Base-by-base conservation (phyloP, 1,140 invertebrate species). In the Rhyacophila brunnea region DNA sequence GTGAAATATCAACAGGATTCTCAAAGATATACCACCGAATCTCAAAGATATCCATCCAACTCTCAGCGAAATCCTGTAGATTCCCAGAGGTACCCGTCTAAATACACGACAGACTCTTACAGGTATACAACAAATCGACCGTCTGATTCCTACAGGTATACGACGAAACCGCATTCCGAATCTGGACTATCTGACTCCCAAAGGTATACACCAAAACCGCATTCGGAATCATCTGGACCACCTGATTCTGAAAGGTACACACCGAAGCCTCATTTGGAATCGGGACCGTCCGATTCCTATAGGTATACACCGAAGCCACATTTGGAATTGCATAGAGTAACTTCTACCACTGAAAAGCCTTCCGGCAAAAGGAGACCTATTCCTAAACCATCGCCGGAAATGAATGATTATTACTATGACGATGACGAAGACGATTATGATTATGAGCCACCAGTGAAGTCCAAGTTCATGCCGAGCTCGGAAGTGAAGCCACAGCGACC, bases 381-480 rank as follows among this genome's bases (percentile, higher is more conserved):
- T 54, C 77, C 77, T 23, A 79, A 79, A 58, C 77, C 77, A 35
- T 79, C 76, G 6, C 77, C 76, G 34, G 77, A 79, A 71, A 79
- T 78, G 77, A 73, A 77, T 65, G 80, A 81, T 60, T 77, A 81
- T 53, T 78, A 80, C 65, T 78, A 81, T 50, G 78, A 80, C 53
- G 75, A 82, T 20, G 75, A 80, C 46, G 75, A 78, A 45, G 76
- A 78, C 44, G 70, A 79, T 59, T 77, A 74, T 61, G 77, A 80
- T 68, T 76, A 78, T 53, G 81, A 82, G 63, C 81, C 81, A 46
- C 74, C 73, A 6, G 80, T 82, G 0, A 79, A 82, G 69, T 79
- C 81, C 4, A 78, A 81, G 50, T 83, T 82, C 60, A 83, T 83
- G 81, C 82, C 82, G 4, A 82, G 80, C 71, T 78, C 81, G 5